phyloP scores from a whole-genome alignment of 92 coral and sea anemone genomes.

The Zoanthus sociatus region DNA sequence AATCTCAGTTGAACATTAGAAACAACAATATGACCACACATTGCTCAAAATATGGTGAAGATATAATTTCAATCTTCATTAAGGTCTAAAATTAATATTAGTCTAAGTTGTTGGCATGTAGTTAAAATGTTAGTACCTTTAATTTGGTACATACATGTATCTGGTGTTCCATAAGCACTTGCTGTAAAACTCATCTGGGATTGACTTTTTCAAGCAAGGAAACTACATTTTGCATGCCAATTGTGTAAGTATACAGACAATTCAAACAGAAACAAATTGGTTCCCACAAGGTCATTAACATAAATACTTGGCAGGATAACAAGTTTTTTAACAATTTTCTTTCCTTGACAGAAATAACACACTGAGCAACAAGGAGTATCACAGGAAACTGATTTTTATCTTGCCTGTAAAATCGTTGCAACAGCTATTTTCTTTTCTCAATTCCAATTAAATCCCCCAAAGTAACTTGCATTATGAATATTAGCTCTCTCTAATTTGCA shows the following conservation, averaged over 20 bases:
- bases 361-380: not conserved
- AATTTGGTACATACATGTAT: not conserved
- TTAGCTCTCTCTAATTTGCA: not conserved
- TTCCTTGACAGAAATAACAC: not conserved
- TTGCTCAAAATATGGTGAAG: not conserved
- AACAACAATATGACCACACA: not conserved
- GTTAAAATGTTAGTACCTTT: not conserved
- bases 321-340: not conserved
- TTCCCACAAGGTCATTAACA: not conserved
- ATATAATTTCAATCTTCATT: not conserved
- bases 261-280: not conserved
- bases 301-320: not conserved
- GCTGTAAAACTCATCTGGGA: not conserved
- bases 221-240: not conserved
- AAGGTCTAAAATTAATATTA: not conserved
- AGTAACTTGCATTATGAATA: not conserved
- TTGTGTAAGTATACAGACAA: not conserved
- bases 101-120: not conserved
- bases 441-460: not conserved
- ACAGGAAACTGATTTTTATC: not conserved
- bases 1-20: not conserved
- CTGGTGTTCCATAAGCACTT: not conserved
- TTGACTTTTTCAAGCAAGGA: not conserved
- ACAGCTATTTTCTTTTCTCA: constrained; percentile 1
- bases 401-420: constrained; percentile 2